Conservation (phyloP, 2,113 vertebrate genomes). For the Calyptommatus sinebrachiatus region DNA sequence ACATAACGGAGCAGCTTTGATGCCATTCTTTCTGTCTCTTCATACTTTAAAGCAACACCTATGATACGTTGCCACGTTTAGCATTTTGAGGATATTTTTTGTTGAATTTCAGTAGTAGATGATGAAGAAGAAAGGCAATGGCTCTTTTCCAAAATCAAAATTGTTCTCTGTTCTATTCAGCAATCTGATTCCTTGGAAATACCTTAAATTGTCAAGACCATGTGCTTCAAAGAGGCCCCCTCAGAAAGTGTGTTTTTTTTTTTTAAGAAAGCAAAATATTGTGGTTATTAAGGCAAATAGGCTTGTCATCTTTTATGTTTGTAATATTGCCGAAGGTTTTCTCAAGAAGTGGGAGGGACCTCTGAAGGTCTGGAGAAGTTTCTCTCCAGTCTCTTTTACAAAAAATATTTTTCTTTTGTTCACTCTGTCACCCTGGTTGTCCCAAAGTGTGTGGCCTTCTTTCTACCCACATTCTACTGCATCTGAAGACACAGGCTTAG, state of each 20-base stretch:
- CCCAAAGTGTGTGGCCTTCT: too few species aligned
- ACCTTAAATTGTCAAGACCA: constrained; percentile 21
- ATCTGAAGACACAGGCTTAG: too few species aligned
- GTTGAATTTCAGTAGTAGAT: not conserved
- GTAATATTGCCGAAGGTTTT: not conserved
- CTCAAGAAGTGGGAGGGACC: not conserved
- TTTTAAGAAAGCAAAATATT: not conserved
- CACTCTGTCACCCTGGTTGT: not conserved
- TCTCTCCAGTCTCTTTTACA: not conserved
- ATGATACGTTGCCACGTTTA: constrained; percentile 27
- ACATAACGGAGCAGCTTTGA: constrained; percentile 1
- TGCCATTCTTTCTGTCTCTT: constrained; percentile 31
- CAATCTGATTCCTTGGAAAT: constrained; percentile 6
- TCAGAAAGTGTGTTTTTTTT: not conserved
- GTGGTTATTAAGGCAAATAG: not conserved
- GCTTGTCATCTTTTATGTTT: not conserved
- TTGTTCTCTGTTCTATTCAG: not conserved
- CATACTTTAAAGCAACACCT: constrained; percentile 65
- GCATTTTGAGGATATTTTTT: not conserved
- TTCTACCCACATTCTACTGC: too few species aligned
- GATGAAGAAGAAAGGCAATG: not conserved
- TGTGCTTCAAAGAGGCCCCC: constrained; percentile 39
- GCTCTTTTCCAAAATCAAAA: not conserved
- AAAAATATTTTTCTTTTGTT: not conserved
- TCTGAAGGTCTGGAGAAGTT: not conserved